Evolutionary conservation across 1,140 invertebrate genomes (phyloP), one percentile per base, ranked within the genome.

Genomic region (Xylocopa sonorina): DNA sequence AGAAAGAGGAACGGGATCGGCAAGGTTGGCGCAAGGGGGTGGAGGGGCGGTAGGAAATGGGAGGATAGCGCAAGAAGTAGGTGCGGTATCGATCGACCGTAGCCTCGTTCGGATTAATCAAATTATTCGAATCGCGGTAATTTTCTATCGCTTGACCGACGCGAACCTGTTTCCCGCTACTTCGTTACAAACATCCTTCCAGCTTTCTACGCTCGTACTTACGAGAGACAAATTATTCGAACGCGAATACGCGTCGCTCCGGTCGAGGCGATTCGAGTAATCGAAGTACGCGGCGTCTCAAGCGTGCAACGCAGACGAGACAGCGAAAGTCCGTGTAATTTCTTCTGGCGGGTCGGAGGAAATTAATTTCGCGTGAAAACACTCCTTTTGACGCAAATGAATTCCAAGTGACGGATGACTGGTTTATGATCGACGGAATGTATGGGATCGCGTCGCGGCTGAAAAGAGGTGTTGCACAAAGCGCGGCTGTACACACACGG

Each of bases 51-150:
- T 66, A n/a, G 58, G 10, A 50, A 43, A 60, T 27, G 34, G n/a
- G 14, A 18, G 57, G 50, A 58, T 29, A 71, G 51, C 32, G 43
- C 32, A 48, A 69, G 66, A 71, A 32, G 66, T 58, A 41, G 66
- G 75, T 41, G 66, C 32, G 66, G 66, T 66, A 57, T 75, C 50
- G 55, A 71, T 71, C 67, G 67, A 78, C 60, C 75, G 66, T n/a
- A n/a, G n/a, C n/a, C n/a, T n/a, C n/a, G n/a, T n/a, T n/a, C n/a
- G n/a, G n/a, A n/a, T n/a, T n/a, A n/a, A n/a, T n/a, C n/a, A n/a
- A n/a, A n/a, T n/a, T n/a, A n/a, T n/a, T n/a, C n/a, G n/a, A n/a
- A n/a, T n/a, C n/a, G n/a, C n/a, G n/a, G n/a, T n/a, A n/a, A n/a
- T n/a, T n/a, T n/a, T n/a, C n/a, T n/a, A n/a, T n/a, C n/a, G n/a